Conservation (phyloP, 1,140 invertebrate species). For the Artemia franciscana region DNA sequence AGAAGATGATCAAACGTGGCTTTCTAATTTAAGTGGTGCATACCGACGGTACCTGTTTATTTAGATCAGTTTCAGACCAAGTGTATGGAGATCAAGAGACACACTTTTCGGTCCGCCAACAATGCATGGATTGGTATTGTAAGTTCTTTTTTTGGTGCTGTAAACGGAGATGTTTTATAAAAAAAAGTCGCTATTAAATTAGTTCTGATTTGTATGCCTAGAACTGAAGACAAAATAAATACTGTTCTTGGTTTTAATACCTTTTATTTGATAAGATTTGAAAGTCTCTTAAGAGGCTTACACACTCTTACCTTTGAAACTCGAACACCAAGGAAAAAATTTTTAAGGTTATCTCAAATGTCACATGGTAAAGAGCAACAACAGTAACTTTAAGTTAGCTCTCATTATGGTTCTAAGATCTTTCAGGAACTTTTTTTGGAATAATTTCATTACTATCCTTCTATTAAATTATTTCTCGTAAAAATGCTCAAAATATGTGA, state of each 20-base stretch:
- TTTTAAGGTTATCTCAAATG: too few species aligned
- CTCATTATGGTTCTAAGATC: too few species aligned
- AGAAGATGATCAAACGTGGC: conserved; percentile 43
- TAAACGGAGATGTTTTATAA: background rate
- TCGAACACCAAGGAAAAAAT: too few species aligned
- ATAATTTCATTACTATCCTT: too few species aligned
- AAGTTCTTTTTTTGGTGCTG: conserved; percentile 16
- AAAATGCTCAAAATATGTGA: too few species aligned
- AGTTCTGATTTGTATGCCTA: background rate
- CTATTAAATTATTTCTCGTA: too few species aligned
- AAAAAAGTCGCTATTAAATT: background rate
- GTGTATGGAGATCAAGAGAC: conserved; percentile 82
- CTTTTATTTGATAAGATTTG: conserved; percentile 9
- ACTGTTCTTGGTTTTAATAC: conserved; percentile 1
- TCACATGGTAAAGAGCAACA: too few species aligned
- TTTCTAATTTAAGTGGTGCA: conserved; percentile 66
- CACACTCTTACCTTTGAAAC: too few species aligned
- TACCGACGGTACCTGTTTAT: conserved; percentile 75
- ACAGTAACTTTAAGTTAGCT: too few species aligned
- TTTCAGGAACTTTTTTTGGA: too few species aligned
- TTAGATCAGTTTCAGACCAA: conserved; percentile 73
- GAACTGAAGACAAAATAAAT: too few species aligned
- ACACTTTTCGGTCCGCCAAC: conserved; percentile 54
- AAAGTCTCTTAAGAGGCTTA: too few species aligned
- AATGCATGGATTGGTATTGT: conserved; percentile 85